These are phyloP conservation scores for Zeus faber DNA, from an alignment of 2,113 vertebrate genomes.

Conservation along the genomic window DNA sequence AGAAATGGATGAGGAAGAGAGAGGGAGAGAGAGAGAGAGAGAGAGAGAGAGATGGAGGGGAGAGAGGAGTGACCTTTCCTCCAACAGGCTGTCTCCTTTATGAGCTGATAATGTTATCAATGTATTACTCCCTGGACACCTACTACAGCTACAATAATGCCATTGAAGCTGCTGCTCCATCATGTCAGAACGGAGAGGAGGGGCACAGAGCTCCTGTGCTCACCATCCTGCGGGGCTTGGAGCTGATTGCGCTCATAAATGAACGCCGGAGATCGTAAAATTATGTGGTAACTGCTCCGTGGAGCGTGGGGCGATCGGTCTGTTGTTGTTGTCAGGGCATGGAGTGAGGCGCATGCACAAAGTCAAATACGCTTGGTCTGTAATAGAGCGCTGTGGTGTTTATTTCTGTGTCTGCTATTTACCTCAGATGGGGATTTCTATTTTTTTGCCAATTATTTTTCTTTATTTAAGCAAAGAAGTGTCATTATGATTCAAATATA, in stretches of 20 bases:
- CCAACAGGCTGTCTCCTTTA: constrained; percentile 60
- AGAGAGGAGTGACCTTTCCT: constrained; percentile 67
- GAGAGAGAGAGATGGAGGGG: not conserved
- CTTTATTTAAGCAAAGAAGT: not conserved
- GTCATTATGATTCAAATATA: too few relatives aligned
- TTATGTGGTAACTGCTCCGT: constrained; percentile 73
- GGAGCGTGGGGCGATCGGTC: constrained; percentile 66
- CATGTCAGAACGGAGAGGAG: constrained; percentile 69
- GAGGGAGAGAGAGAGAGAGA: constrained; percentile 24
- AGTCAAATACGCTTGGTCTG: too few relatives aligned
- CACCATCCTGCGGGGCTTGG: constrained; percentile 70
- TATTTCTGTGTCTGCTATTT: too few relatives aligned
- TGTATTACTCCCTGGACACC: constrained; percentile 67
- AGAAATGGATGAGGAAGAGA: constrained; percentile 11
- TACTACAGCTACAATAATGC: constrained; percentile 68
- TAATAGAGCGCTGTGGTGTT: too few relatives aligned
- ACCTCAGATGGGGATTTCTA: too few relatives aligned
- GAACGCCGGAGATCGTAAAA: constrained; percentile 70
- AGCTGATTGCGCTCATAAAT: constrained; percentile 74
- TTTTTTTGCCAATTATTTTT: not conserved
- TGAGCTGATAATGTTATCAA: constrained; percentile 75
- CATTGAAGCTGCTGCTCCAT: constrained; percentile 67
- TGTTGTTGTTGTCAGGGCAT: constrained; percentile 59
- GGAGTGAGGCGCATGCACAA: constrained; percentile 30
- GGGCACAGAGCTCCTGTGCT: constrained; percentile 50